A percentile compares a stretch with the other conserved stretches of the same genome.
These are phyloP conservation scores for Oligia fasciuncula DNA, from an alignment of 2,888 invertebrate species.

Conservation along the genomic window DNA sequence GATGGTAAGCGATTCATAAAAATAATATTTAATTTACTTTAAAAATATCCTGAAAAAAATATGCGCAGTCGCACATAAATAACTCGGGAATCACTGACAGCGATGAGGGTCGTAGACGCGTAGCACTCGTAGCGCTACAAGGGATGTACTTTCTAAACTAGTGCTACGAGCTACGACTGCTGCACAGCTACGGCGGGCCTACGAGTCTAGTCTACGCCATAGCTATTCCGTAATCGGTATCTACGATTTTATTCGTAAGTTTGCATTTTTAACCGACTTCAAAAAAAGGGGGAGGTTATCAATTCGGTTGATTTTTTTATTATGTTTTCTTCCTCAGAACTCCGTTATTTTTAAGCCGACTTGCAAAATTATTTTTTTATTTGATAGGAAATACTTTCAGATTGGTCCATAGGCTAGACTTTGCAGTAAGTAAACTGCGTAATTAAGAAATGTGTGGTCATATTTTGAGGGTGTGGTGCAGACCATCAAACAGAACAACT, in stretches of 20 bases:
- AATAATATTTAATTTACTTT: not conserved
- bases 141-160: conserved; percentile 16
- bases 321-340: too few relatives aligned
- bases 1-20: too few relatives aligned
- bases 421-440: too few relatives aligned
- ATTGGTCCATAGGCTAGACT: not conserved
- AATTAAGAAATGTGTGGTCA: too few relatives aligned
- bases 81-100: not conserved
- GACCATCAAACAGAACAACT: not conserved
- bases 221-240: not conserved
- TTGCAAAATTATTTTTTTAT: too few relatives aligned
- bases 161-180: conserved; percentile 27
- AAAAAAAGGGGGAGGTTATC: too few relatives aligned
- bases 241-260: not conserved
- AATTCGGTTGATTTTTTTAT: too few relatives aligned
- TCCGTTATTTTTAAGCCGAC: too few relatives aligned
- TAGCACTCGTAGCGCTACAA: conserved; percentile 15
- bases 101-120: conserved; percentile 17
- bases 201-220: conserved; percentile 33
- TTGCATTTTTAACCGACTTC: not conserved
- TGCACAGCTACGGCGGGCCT: conserved; percentile 16
- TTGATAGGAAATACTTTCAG: too few relatives aligned
- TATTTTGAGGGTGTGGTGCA: too few relatives aligned
- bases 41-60: not conserved
- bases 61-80: not conserved